Conservation (phyloP, 2,888 invertebrate genomes). For the Caenorhabditis panamensis region DNA sequence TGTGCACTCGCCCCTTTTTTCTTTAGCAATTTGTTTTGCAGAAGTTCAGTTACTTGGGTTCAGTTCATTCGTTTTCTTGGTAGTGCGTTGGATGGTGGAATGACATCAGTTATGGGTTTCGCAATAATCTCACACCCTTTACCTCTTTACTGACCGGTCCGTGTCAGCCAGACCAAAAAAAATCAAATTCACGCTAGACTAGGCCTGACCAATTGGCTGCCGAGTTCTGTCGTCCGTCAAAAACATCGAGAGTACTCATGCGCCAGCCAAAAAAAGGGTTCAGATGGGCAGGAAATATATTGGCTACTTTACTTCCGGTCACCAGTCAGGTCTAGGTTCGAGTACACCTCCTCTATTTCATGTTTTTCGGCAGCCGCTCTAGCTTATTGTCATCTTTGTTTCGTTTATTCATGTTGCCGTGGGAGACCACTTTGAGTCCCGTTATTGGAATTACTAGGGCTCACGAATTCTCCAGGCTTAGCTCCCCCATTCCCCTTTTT, state of each 20-base stretch:
- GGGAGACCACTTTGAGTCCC: slow-evolving; percentile 11
- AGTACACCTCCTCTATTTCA: slow-evolving; percentile 4
- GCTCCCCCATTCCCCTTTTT: not conserved
- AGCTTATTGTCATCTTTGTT: slow-evolving; percentile 21
- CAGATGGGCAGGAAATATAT: slow-evolving; percentile 44
- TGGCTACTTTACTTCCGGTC: slow-evolving; percentile 65
- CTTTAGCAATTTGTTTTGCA: not conserved
- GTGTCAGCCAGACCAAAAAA: not conserved
- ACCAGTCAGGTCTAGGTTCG: slow-evolving; percentile 1
- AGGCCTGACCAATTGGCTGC: slow-evolving; percentile 10
- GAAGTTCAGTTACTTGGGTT: not conserved
- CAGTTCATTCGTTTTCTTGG: not conserved
- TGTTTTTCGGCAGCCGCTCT: slow-evolving; percentile 13
- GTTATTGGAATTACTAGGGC: not conserved
- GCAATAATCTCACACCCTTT: not conserved
- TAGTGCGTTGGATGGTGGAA: not conserved
- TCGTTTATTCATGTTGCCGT: slow-evolving; percentile 40
- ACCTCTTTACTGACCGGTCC: not conserved
- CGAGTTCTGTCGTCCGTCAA: slow-evolving; percentile 21
- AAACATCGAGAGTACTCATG: slow-evolving; percentile 3
- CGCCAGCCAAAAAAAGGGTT: slow-evolving; percentile 9
- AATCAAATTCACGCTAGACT: slow-evolving; percentile 9
- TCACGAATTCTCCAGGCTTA: not conserved
- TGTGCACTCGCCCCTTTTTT: not conserved
- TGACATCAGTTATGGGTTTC: not conserved